Evolutionary conservation across 2,797 vertebrate genomes (phyloP), one percentile per base, ranked within the genome.

Genomic region (Labroides dimidiatus): DNA sequence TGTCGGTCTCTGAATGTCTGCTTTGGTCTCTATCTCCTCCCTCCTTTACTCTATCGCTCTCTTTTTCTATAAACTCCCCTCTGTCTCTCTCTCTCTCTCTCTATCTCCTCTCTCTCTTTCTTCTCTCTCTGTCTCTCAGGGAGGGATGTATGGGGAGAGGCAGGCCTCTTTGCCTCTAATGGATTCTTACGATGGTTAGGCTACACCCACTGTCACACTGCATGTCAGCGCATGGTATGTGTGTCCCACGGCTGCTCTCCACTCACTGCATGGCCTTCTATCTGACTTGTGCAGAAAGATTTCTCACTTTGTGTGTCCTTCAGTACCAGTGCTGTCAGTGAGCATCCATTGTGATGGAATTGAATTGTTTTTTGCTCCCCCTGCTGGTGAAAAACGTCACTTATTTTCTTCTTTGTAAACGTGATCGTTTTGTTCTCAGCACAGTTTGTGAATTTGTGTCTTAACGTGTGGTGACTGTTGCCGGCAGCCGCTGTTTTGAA

Each of bases 171-270:
- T 94, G 91, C 93, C 93, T 91, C 89, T 95, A 67, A 71, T 93
- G 90, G 93, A 94, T 88, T 93, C 93, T 89, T 95, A 93, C 74
- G 93, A 94, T 92, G 94, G 94, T 95, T 94, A 95, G 94, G 84
- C 91, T 69, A 86, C 93, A 89, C 90, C 91, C 86, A 90, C 87
- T 86, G 85, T 93, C 88, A 89, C 90, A 92, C 87, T 94, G 93
- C 94, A 94, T 94, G 94, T 93, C 87, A 88, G 77, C 43, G 94
- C 93, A 93, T 95, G 93, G 93, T 94, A 93, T 93, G 94, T 94
- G 91, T 93, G 91, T 91, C 82, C 78, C 85, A 80, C 49, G 41
- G 88, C 87, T 88, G 83, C 73, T 68, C 47, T 75, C 47, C 36
- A 50, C 76, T 85, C 86, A 82, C 77, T 57, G 92, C 92, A 89